Evolutionary conservation across 2,113 vertebrate genomes (phyloP).

Genomic region (Romanogobio albipinnatus): DNA sequence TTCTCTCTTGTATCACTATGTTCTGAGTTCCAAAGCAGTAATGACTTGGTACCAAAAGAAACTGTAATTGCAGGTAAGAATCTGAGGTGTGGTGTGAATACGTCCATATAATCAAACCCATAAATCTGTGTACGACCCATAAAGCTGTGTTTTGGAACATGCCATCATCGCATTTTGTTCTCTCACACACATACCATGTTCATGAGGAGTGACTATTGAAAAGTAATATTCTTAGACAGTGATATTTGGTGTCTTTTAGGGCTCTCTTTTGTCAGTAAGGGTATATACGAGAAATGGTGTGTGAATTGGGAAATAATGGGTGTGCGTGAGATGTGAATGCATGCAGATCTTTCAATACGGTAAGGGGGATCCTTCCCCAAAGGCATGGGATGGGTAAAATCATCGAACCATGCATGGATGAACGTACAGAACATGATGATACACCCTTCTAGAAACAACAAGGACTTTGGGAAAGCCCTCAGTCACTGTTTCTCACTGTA

Average conservation of each 20-base stretch:
- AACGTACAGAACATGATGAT: conserved; percentile 60
- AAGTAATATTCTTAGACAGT: too few relatives aligned
- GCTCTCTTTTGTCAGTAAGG: not conserved
- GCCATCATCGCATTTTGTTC: conserved; percentile 43
- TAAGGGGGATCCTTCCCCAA: conserved; percentile 65
- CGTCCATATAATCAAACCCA: conserved; percentile 11
- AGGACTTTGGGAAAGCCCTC: conserved; percentile 60
- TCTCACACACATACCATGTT: conserved; percentile 1
- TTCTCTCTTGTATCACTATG: conserved; percentile 40
- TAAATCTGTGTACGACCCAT: conserved; percentile 54
- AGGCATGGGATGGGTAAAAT: conserved; percentile 53
- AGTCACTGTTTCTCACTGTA: not conserved
- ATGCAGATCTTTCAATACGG: not conserved
- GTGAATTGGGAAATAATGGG: conserved; percentile 26
- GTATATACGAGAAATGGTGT: conserved; percentile 27
- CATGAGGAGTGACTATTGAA: not conserved
- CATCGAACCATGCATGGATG: conserved; percentile 69
- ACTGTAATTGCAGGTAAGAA: conserved; percentile 50
- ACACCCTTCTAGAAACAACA: conserved; percentile 66
- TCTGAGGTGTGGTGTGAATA: conserved; percentile 62
- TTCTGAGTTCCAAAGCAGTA: conserved; percentile 42
- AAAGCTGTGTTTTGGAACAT: conserved; percentile 54
- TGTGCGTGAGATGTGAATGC: conserved; percentile 52
- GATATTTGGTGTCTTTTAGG: not conserved
- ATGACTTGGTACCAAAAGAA: conserved; percentile 52